A percentile compares a stretch with the other conserved stretches of the same genome.
These are phyloP conservation scores for Holacanthella duospinosa DNA, from an alignment of 2,888 invertebrate species.

Conservation along the genomic window DNA sequence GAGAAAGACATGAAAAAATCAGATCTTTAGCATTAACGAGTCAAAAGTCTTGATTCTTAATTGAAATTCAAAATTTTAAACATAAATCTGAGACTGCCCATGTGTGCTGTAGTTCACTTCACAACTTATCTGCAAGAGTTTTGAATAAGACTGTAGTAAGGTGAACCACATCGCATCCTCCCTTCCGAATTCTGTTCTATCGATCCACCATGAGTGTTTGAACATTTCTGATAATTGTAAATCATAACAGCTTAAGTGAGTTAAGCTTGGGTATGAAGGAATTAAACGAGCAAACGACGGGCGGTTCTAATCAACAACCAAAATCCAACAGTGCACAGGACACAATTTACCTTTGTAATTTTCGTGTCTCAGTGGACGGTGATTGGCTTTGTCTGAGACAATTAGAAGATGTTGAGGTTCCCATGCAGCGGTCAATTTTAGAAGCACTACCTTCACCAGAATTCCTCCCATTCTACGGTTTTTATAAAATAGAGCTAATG, in stretches of 20 bases:
- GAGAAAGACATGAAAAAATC: too few species aligned
- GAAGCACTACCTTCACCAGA: constrained; percentile 52
- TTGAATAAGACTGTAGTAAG: too few species aligned
- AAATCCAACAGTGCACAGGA: constrained; percentile 64
- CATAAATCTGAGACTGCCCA: too few species aligned
- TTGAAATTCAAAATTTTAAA: too few species aligned
- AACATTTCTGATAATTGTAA: background rate
- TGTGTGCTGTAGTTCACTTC: too few species aligned
- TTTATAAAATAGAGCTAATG: constrained; percentile 54
- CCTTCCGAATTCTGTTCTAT: too few species aligned
- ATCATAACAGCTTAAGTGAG: too few species aligned
- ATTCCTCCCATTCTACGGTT: constrained; percentile 41
- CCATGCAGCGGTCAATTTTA: constrained; percentile 28
- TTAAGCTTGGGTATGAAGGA: background rate
- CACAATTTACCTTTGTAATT: constrained; percentile 93
- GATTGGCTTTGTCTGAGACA: constrained; percentile 94
- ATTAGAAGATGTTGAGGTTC: constrained; percentile 70
- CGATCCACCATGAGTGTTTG: background rate
- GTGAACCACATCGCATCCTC: too few species aligned
- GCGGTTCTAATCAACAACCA: background rate
- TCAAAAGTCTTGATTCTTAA: too few species aligned
- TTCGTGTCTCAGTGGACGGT: constrained; percentile 91
- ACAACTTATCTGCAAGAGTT: too few species aligned
- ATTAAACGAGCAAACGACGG: background rate
- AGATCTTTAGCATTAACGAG: too few species aligned